Base-by-base conservation (phyloP, 1,140 invertebrate species). In the Heliconius melpomene region DNA sequence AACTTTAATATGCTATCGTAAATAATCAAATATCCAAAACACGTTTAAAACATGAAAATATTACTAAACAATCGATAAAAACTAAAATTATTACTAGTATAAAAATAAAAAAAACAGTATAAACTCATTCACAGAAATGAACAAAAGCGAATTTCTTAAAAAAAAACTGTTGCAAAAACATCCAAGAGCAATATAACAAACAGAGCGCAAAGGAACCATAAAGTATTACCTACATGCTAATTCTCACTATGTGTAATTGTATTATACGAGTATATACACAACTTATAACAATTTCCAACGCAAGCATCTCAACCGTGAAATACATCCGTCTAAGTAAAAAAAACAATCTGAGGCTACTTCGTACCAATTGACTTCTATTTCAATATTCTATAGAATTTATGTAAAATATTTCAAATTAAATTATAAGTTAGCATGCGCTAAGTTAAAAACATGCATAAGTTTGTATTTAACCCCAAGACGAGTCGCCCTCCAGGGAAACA, bases 181-280 rank as follows among this genome's bases (percentile, higher is more conserved):
- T 84, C 84, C 79, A 85, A 89, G 90, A 91, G 86, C 88, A 85
- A 90, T 83, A 86, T 81, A 79, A 52, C 82, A 79, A 85, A 93
- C 91, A 94, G 93, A 94, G 93, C 93, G 82, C 82, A 92, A 92
- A 89, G 78, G 83, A 89, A 84, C 87, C 87, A 92, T 93, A 91
- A 90, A 92, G 85, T 90, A 91, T 91, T 92, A 92, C 88, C 89
- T 86, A 92, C 92, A 94, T 94, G 92, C 92, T 94, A 93, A 94
- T 94, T 91, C 90, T 86, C 86, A 83, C 88, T 91, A 91, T 86
- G 84, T 90, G 85, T 89, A 89, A 90, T 90, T 90, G 86, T 91
- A 88, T 87, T 82, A 86, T 82, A 85, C 80, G 32, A 36, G 32
- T 36, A 36, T 36, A 79, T 81, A 88, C 80, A 86, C 85, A 83